Base-by-base conservation (phyloP, 2,113 vertebrate species). In the Sus scrofa region DNA sequence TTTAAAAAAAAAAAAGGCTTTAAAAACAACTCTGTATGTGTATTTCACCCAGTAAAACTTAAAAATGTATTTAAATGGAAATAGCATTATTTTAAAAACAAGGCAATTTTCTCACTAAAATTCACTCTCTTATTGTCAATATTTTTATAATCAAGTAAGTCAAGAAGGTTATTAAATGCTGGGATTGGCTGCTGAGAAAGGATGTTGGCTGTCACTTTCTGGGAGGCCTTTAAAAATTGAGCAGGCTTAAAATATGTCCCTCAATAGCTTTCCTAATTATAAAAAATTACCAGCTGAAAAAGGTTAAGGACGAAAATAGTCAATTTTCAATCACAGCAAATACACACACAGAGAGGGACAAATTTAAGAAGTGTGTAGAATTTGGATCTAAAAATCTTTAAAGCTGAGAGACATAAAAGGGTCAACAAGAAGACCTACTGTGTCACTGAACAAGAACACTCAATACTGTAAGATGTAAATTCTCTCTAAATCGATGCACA, bases 31-130 rank as follows among this genome's bases (percentile, higher is more conserved):
- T 62, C 20, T 74, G 19, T 39, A 89, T 58, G 11, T 60, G 68
- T 82, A 60, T 91, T 83, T 83, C 83, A 63, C 14, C 54, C 50
- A 34, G 77, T 75, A 62, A 83, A 87, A 54, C 37, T 58, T 58
- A 7, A 79, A 63, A 81, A 74, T 62, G 16, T 79, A 39, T 79
- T 92, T 60, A 74, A 92, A 95, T 73, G 56, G 44, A 95, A 89
- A 24, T 22, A 67, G 8, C 19, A n/a, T 90, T 86, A 86, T 60
- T 95, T 96, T 83, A 39, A 58, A 83, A 85, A 10, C n/a, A 77
- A 73, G 54, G 39, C 24, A 63, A 75, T 63, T 88, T 60, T 71
- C 15, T 20, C 37, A 52, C 26, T 95, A 67, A 86, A 89, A 85
- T 85, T 34, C 67, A 14, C 62, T 86, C 39, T 70, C 5, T 24